Evolutionary conservation across 2,888 invertebrate species (phyloP).

Genomic region (Seira sanloemensis): DNA sequence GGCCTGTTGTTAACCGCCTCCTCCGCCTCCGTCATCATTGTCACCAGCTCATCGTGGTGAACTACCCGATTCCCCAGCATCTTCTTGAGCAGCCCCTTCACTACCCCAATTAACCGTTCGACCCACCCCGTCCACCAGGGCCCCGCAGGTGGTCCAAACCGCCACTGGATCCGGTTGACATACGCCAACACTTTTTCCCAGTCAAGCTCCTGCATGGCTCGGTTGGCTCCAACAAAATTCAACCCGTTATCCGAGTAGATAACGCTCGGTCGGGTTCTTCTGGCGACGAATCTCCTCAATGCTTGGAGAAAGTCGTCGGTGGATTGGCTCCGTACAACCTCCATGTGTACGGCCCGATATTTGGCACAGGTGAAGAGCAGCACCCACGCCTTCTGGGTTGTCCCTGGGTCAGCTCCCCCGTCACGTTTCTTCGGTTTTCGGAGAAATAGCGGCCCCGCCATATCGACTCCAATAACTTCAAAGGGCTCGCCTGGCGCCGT

Average conservation of each 20-base stretch:
- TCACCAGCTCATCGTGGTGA: neutral
- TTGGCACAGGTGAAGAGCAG: slow-evolving; percentile 75
- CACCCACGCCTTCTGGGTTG: slow-evolving; percentile 74
- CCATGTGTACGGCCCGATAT: slow-evolving; percentile 75
- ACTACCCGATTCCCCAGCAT: neutral
- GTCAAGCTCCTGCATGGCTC: neutral
- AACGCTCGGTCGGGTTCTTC: neutral
- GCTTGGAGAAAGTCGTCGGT: neutral
- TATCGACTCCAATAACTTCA: slow-evolving; percentile 73
- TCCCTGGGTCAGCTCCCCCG: no score
- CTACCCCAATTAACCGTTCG: slow-evolving; percentile 26
- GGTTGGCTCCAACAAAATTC: neutral
- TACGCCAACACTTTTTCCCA: slow-evolving; percentile 17
- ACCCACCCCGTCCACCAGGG: slow-evolving; percentile 30
- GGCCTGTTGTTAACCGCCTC: slow-evolving; percentile 14
- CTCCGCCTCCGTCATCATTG: slow-evolving; percentile 12
- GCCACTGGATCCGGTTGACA: slow-evolving; percentile 69
- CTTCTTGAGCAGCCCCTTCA: slow-evolving; percentile 13
- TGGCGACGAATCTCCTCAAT: neutral
- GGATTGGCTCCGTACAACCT: slow-evolving; percentile 68
- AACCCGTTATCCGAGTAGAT: slow-evolving; percentile 59
- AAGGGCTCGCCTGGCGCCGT: neutral
- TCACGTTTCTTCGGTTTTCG: no score
- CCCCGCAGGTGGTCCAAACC: slow-evolving; percentile 70
- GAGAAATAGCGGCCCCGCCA: slow-evolving; percentile 75